Percentiles rank a stretch among this genome's conserved stretches.
phyloP scores from a whole-genome alignment of 2,888 invertebrate genomes.

The Oxyteleia sp. region DNA sequence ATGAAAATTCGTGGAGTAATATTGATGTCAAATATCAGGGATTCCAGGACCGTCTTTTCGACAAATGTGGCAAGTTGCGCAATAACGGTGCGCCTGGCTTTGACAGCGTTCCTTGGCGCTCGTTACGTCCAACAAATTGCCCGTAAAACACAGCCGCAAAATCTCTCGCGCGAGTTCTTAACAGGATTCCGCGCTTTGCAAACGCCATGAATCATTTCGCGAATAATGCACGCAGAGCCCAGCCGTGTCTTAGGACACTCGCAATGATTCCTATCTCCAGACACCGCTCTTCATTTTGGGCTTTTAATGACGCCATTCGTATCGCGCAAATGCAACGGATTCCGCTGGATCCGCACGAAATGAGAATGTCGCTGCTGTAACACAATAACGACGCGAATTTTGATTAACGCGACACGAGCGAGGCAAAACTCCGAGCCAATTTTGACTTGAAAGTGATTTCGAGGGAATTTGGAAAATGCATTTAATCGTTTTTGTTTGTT shows the following conservation, averaged over 20 bases:
- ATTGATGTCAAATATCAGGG: conserved; percentile 23
- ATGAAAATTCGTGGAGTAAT: not conserved
- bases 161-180: conserved; percentile 58
- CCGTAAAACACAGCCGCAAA: conserved; percentile 67
- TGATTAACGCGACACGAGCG: conserved; percentile 47
- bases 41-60: not conserved
- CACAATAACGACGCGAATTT: conserved; percentile 36
- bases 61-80: conserved; percentile 52
- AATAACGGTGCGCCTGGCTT: conserved; percentile 61
- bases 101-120: conserved; percentile 66
- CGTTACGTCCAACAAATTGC: conserved; percentile 71
- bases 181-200: conserved; percentile 58
- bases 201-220: conserved; percentile 59
- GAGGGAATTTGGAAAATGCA: too few relatives aligned
- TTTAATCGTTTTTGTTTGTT: too few relatives aligned
- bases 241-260: conserved; percentile 31
- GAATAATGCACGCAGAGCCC: conserved; percentile 38
- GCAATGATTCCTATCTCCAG: conserved; percentile 51
- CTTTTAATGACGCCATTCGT: conserved; percentile 44
- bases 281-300: conserved; percentile 37
- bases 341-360: conserved; percentile 39
- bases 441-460: too few relatives aligned
- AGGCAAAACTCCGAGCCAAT: too few relatives aligned
- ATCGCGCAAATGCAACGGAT: conserved; percentile 40
- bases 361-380: conserved; percentile 7